A percentile compares a stretch with the other conserved stretches of the same genome.
These are phyloP conservation scores for Xestia rhomboidea DNA, from an alignment of 2,888 invertebrate genomes.

Conservation along the genomic window DNA sequence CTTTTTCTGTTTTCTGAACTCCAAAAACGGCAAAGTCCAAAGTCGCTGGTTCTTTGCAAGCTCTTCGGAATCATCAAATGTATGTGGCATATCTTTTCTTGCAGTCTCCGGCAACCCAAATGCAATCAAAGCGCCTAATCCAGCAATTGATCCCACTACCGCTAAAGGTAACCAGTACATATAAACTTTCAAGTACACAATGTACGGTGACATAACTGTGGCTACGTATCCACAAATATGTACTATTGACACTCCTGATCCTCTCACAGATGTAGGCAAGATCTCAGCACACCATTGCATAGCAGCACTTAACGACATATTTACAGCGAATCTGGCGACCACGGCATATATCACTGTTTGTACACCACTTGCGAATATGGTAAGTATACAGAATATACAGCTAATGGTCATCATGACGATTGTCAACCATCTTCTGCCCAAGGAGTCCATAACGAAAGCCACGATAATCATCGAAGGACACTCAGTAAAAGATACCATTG, in stretches of 20 bases:
- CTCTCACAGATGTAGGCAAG: constrained; percentile 79
- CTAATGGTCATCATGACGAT: constrained; percentile 71
- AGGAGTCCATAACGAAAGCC: constrained; percentile 78
- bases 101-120: constrained; percentile 71
- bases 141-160: constrained; percentile 47
- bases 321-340: constrained; percentile 78
- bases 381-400: constrained; percentile 74
- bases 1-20: constrained; percentile 47
- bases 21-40: constrained; percentile 65
- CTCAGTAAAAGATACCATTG: constrained; percentile 78
- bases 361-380: constrained; percentile 73
- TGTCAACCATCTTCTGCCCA: constrained; percentile 79
- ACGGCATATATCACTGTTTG: constrained; percentile 76
- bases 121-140: constrained; percentile 55
- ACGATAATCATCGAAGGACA: constrained; percentile 78
- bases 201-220: constrained; percentile 76
- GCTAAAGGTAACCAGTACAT: constrained; percentile 62
- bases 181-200: constrained; percentile 57
- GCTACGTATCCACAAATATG: constrained; percentile 79
- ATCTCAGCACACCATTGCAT: constrained; percentile 81
- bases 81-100: constrained; percentile 70
- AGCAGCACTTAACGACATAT: constrained; percentile 74
- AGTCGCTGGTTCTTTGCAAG: constrained; percentile 61
- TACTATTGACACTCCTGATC: constrained; percentile 76
- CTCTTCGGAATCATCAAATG: constrained; percentile 59